Conservation (phyloP, 2,797 vertebrate species). For the Spondyliosoma cantharus region DNA sequence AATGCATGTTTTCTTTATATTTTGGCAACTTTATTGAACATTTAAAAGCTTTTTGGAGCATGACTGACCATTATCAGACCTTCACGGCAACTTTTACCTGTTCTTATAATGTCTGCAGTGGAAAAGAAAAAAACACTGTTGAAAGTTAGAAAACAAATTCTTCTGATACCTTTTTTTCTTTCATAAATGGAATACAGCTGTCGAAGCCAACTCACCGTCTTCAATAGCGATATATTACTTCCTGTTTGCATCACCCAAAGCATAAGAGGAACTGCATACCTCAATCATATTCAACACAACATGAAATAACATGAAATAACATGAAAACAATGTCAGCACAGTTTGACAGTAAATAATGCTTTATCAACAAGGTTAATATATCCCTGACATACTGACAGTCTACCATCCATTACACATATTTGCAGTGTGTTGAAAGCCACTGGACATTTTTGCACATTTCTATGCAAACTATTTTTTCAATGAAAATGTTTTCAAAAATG, state of each 20-base stretch:
- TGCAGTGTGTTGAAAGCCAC: neutral
- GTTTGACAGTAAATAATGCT: neutral
- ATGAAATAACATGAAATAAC: neutral
- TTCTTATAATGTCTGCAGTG: no score
- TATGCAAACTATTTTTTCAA: neutral
- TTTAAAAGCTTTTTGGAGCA: no score
- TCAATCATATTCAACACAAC: neutral
- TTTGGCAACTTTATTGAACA: neutral
- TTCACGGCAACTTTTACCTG: neutral
- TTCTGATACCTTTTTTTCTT: neutral
- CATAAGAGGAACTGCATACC: neutral
- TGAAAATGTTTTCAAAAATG: neutral
- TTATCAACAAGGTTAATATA: neutral
- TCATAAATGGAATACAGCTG: no score
- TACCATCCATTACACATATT: neutral
- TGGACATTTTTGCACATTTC: neutral
- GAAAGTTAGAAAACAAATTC: no score
- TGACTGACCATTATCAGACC: neutral
- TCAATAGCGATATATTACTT: neutral
- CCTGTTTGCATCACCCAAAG: neutral
- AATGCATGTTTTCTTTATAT: neutral
- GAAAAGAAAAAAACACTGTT: neutral
- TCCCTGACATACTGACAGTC: neutral
- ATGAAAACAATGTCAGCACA: neutral
- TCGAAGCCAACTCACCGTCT: neutral